Evolutionary conservation across 2,888 invertebrate species (phyloP).

Genomic region (Lasioglossum zephyrum): DNA sequence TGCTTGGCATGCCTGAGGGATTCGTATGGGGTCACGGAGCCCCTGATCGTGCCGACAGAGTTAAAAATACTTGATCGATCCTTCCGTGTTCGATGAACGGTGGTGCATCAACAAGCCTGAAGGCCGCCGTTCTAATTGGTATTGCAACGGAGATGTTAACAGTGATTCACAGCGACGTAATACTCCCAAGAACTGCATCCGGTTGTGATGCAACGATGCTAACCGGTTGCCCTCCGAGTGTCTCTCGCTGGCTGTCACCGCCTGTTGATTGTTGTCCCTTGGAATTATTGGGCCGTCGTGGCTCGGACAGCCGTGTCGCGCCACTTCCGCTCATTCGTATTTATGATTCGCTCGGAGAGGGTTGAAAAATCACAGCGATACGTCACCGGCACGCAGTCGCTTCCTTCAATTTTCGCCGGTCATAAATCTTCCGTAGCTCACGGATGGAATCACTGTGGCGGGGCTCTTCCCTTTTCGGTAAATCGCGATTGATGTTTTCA

Average conservation of each 20-base stretch:
- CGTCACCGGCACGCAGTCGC: slow-evolving; percentile 40
- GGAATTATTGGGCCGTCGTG: neutral
- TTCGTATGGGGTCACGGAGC: neutral
- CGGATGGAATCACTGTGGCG: slow-evolving; percentile 3
- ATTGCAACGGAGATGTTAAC: neutral
- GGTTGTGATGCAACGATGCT: neutral
- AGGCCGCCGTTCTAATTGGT: neutral
- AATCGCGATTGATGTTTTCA: slow-evolving; percentile 41
- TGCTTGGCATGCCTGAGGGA: no score
- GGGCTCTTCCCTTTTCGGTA: slow-evolving; percentile 13
- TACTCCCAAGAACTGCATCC: neutral
- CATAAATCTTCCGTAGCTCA: slow-evolving; percentile 36
- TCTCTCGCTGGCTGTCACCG: neutral
- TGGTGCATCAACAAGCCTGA: neutral
- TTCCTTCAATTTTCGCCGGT: slow-evolving; percentile 47
- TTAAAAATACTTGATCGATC: neutral
- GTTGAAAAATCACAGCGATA: slow-evolving; percentile 50
- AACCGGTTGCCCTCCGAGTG: neutral
- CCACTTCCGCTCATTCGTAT: neutral
- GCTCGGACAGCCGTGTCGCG: neutral
- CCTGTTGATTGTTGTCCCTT: slow-evolving; percentile 6
- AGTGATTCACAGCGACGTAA: slow-evolving; percentile 28
- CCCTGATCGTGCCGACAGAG: neutral
- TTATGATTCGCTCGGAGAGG: slow-evolving; percentile 37
- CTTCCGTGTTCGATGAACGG: neutral